Evolutionary conservation across 2,888 invertebrate genomes (phyloP).

Genomic region (Serripes groenlandicus): DNA sequence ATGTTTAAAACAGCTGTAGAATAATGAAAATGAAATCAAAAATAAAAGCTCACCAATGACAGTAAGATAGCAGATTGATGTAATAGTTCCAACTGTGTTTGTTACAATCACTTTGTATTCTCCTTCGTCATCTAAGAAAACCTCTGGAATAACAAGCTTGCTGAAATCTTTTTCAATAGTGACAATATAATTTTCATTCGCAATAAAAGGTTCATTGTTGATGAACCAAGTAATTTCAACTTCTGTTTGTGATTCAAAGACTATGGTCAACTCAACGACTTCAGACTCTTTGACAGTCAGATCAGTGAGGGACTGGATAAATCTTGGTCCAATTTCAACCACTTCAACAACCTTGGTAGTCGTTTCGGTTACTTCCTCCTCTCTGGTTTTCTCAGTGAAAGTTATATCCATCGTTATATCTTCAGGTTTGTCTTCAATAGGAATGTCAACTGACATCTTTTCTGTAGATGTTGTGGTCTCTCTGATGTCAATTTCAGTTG

Average conservation of each 20-base stretch:
- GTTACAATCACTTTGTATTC: conserved; percentile 84
- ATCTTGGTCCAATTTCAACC: conserved; percentile 63
- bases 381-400: conserved; percentile 46
- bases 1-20: background rate
- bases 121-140: conserved; percentile 85
- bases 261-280: conserved; percentile 63
- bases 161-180: conserved; percentile 84
- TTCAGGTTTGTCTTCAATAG: conserved; percentile 46
- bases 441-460: conserved; percentile 14
- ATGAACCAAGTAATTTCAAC: conserved; percentile 86
- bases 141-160: conserved; percentile 80
- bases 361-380: conserved; percentile 51
- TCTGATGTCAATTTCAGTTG: conserved; percentile 10
- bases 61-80: conserved; percentile 83
- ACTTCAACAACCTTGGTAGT: conserved; percentile 61
- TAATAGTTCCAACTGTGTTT: conserved; percentile 83
- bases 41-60: conserved; percentile 81
- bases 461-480: conserved; percentile 45
- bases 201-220: conserved; percentile 88
- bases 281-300: conserved; percentile 62
- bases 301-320: conserved; percentile 58
- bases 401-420: conserved; percentile 50
- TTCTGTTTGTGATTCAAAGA: conserved; percentile 63
- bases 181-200: conserved; percentile 85
- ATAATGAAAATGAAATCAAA: background rate